phyloP scores from a whole-genome alignment of 2,797 vertebrate genomes.

The Gymnopithys bicolor region DNA sequence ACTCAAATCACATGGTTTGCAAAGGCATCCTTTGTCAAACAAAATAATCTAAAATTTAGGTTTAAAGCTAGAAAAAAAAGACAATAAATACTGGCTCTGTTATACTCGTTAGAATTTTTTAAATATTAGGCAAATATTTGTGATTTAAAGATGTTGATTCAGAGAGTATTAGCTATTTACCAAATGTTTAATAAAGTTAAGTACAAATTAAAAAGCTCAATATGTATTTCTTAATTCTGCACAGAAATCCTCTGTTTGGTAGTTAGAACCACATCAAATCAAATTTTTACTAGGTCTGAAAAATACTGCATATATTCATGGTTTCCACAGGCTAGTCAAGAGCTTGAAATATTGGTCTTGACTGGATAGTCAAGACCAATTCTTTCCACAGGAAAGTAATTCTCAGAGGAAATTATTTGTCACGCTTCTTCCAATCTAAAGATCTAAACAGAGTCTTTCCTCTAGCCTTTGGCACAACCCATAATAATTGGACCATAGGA shows the following conservation, averaged over 20 bases:
- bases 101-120: neutral
- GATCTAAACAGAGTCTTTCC: conserved; percentile 68
- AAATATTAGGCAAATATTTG: neutral
- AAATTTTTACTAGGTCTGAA: conserved; percentile 48
- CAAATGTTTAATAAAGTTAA: neutral
- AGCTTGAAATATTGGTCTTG: conserved; percentile 68
- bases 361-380: conserved; percentile 72
- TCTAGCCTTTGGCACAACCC: conserved; percentile 67
- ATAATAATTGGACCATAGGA: conserved; percentile 67
- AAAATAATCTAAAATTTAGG: neutral
- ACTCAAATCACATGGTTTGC: neutral
- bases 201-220: neutral
- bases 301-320: conserved; percentile 65
- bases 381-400: conserved; percentile 66
- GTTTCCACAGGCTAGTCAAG: conserved; percentile 48
- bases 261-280: conserved; percentile 40
- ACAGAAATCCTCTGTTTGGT: neutral
- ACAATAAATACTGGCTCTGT: neutral
- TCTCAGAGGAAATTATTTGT: conserved; percentile 72
- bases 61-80: neutral
- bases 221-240: neutral
- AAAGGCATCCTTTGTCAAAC: neutral
- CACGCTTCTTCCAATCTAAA: conserved; percentile 62
- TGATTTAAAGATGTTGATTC: neutral
- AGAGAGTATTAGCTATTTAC: neutral